A percentile compares a stretch with the other conserved stretches of the same genome.
phyloP scores from a whole-genome alignment of 2,113 vertebrate genomes.

The Brevimyrus niger region DNA sequence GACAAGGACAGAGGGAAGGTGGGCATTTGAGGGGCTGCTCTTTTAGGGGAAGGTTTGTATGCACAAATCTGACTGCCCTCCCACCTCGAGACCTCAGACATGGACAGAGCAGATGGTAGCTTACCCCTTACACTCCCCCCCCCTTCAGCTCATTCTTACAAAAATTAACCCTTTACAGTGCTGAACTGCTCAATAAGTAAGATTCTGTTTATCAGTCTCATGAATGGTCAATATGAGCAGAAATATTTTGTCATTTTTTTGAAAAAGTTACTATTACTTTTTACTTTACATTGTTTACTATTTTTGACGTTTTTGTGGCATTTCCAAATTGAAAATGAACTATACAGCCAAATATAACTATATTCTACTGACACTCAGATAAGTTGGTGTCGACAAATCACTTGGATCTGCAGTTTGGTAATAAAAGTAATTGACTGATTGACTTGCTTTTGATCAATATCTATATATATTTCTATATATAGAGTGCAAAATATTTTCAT shows the following conservation, averaged over 20 bases:
- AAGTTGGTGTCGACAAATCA: not conserved
- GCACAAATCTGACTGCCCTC: not conserved
- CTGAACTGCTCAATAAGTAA: not conserved
- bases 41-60: not conserved
- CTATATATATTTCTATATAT: no score
- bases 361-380: not conserved
- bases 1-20: not conserved
- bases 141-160: not conserved
- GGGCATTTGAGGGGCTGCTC: not conserved
- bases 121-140: not conserved
- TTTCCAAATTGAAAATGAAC: not conserved
- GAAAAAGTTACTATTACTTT: no score
- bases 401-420: no score
- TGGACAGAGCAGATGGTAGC: not conserved
- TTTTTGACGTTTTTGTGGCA: not conserved
- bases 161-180: not conserved
- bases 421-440: no score
- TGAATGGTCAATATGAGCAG: not conserved
- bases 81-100: not conserved
- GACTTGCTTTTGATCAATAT: not conserved
- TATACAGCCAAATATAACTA: not conserved
- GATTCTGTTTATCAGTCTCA: not conserved
- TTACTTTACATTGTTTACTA: no score
- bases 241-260: not conserved
- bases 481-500: not conserved